Conservation (phyloP, 1,140 invertebrate species). For the Lineus longissimus region DNA sequence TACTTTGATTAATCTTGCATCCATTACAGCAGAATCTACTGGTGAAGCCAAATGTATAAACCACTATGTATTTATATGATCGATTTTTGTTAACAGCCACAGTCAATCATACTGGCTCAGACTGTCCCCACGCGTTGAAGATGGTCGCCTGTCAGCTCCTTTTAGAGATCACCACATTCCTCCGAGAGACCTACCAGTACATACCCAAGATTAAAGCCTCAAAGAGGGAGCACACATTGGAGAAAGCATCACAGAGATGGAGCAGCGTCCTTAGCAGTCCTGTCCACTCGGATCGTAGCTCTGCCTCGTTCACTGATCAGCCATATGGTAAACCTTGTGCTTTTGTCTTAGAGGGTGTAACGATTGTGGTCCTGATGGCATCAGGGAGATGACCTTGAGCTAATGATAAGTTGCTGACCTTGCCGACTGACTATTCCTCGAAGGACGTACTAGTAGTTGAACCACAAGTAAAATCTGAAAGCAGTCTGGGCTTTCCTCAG, state of each 20-base stretch:
- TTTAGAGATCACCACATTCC: conserved; percentile 93
- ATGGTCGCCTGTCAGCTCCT: conserved; percentile 89
- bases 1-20: too few species aligned
- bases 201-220: conserved; percentile 53
- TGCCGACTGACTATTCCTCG: too few species aligned
- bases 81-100: conserved; percentile 68
- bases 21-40: too few species aligned
- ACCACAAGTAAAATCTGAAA: too few species aligned
- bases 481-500: too few species aligned
- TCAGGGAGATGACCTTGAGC: too few species aligned
- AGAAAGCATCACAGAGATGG: conserved; percentile 53
- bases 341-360: too few species aligned
- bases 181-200: conserved; percentile 87
- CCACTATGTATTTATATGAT: too few species aligned
- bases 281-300: conserved; percentile 49
- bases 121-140: conserved; percentile 87
- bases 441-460: too few species aligned
- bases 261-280: conserved; percentile 51
- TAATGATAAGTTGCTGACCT: too few species aligned
- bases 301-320: conserved; percentile 29
- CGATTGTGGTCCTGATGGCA: too few species aligned
- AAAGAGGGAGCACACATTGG: conserved; percentile 40
- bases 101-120: conserved; percentile 76
- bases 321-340: conserved; percentile 18
- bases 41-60: too few species aligned